Percentiles rank a stretch among this genome's conserved stretches.
phyloP scores from a whole-genome alignment of 2,888 invertebrate species.

The Ecdyonurus torrentis region DNA sequence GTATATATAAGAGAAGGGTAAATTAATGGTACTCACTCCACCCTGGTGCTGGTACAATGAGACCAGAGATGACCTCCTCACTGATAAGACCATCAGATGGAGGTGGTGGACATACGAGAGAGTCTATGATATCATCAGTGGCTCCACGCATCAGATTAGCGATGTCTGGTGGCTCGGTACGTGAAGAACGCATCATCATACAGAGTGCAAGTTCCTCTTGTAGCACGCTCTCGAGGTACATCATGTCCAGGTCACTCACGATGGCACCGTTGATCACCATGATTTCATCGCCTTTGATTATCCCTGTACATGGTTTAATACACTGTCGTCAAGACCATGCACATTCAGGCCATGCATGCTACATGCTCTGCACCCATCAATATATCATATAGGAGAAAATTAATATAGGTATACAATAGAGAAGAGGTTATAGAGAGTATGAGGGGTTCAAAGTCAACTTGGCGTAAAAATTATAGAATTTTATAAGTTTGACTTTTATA shows the following conservation, averaged over 20 bases:
- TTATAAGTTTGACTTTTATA: no score
- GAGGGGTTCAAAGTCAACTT: no score
- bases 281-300: slow-evolving; percentile 95
- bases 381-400: no score
- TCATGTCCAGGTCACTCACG: slow-evolving; percentile 97
- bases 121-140: slow-evolving; percentile 91
- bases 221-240: slow-evolving; percentile 92
- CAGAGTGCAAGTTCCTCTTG: slow-evolving; percentile 87
- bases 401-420: no score
- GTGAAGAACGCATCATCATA: slow-evolving; percentile 82
- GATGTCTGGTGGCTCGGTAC: slow-evolving; percentile 38
- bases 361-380: no score
- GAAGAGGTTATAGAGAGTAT: no score
- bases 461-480: no score
- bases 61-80: slow-evolving; percentile 89
- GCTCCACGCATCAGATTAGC: slow-evolving; percentile 38
- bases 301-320: no score
- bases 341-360: no score
- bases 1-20: no score
- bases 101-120: slow-evolving; percentile 89
- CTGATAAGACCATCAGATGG: slow-evolving; percentile 87
- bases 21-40: slow-evolving; percentile 91
- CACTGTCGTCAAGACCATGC: no score
- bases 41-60: slow-evolving; percentile 92
- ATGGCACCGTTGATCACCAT: slow-evolving; percentile 98